Percentiles rank a stretch among this genome's conserved stretches.
phyloP scores from a whole-genome alignment of 2,113 vertebrate genomes.

The Acanthochromis polyacanthus region DNA sequence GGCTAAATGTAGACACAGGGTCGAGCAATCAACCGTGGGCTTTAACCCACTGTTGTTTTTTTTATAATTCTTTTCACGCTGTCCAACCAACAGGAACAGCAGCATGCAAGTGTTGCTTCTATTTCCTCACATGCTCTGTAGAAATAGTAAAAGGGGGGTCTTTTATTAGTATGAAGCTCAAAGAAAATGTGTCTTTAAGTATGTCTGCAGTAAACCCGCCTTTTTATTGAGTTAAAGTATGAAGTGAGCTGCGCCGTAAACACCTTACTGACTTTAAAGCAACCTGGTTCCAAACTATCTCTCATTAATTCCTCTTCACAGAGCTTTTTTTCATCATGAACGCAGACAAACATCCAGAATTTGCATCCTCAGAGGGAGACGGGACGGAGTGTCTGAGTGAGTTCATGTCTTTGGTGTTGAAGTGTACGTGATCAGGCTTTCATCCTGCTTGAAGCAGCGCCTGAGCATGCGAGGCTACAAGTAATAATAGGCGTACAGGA shows the following conservation, averaged over 20 bases:
- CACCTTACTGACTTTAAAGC: not conserved
- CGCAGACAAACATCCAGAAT: conserved; percentile 52
- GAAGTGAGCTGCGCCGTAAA: not conserved
- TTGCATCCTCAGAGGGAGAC: conserved; percentile 41
- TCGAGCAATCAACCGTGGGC: conserved; percentile 77
- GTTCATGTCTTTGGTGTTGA: not conserved
- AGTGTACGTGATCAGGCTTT: conserved; percentile 3
- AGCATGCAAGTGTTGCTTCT: conserved; percentile 46
- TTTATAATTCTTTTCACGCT: conserved; percentile 37
- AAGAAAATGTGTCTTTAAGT: not conserved
- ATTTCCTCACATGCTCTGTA: conserved; percentile 44
- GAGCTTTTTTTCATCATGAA: conserved; percentile 64
- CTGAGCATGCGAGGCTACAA: too few species aligned
- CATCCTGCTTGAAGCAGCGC: not conserved
- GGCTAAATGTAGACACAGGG: conserved; percentile 72
- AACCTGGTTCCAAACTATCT: not conserved
- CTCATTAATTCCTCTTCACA: conserved; percentile 19
- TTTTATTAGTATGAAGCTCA: conserved; percentile 38
- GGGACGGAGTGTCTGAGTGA: conserved; percentile 58
- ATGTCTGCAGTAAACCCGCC: not conserved
- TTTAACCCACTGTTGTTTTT: conserved; percentile 45
- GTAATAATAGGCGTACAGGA: too few species aligned
- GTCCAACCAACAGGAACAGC: conserved; percentile 61
- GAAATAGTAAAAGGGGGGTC: conserved; percentile 12
- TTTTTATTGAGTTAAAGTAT: not conserved